Percentiles rank a stretch among this genome's conserved stretches.
Conservation (phyloP, 2,113 vertebrate genomes). For the Ictidomys tridecemlineatus region DNA sequence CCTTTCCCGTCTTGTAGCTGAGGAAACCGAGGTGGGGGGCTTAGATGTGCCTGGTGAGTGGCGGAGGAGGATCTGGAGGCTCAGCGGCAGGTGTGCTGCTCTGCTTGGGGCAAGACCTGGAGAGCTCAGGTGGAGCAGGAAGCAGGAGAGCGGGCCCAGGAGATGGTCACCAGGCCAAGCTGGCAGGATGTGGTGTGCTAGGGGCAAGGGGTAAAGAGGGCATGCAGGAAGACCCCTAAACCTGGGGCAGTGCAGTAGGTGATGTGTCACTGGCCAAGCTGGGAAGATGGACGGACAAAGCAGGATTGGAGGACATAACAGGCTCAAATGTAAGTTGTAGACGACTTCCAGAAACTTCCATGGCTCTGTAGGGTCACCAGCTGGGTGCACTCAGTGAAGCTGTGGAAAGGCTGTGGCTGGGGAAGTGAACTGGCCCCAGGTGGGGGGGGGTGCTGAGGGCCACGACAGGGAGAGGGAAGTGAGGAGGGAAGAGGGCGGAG, state of each 20-base stretch:
- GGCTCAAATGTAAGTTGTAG: too few relatives aligned
- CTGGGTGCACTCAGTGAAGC: background rate
- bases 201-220: background rate
- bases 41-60: background rate
- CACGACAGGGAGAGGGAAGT: background rate
- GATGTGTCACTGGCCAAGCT: background rate
- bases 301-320: background rate
- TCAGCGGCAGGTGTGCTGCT: rapidly evolving
- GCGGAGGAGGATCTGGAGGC: background rate
- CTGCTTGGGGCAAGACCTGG: background rate
- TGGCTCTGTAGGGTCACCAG: background rate
- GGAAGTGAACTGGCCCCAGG: too few relatives aligned
- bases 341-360: background rate
- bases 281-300: background rate
- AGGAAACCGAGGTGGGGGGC: background rate
- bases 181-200: background rate
- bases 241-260: rapidly evolving
- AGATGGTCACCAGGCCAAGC: background rate
- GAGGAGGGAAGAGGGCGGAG: background rate
- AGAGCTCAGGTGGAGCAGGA: background rate
- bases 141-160: too few relatives aligned
- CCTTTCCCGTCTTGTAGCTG: background rate
- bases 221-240: background rate
- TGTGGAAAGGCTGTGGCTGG: background rate
- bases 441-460: background rate